A percentile compares a stretch with the other conserved stretches of the same genome.
Evolutionary conservation across 2,797 vertebrate species (phyloP).

Genomic region (Alcedo atthis): DNA sequence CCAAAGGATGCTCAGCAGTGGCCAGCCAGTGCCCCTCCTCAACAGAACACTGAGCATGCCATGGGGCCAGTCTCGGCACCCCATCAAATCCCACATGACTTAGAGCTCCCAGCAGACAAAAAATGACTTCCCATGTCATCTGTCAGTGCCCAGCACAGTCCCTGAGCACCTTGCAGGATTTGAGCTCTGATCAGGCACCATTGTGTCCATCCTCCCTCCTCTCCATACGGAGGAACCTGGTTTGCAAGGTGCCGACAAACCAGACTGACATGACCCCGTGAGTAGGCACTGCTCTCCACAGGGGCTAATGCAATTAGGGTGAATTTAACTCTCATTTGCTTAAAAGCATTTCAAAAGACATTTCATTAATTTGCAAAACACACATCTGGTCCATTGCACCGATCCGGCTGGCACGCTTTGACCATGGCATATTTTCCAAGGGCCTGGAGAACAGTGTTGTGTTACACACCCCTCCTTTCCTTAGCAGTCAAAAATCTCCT

Average conservation of each 20-base stretch:
- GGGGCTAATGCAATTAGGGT: constrained; percentile 56
- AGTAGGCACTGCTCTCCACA: neutral
- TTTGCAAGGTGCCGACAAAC: neutral
- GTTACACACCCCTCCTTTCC: neutral
- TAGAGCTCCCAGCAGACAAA: neutral
- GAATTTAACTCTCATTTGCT: constrained; percentile 70
- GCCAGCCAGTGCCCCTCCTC: accelerated
- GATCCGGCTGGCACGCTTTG: neutral
- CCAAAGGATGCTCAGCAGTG: neutral
- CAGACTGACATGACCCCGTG: neutral
- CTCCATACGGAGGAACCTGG: neutral
- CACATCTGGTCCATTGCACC: neutral
- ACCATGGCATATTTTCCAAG: neutral
- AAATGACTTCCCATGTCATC: neutral
- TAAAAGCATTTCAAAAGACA: constrained; percentile 69
- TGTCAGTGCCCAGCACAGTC: neutral
- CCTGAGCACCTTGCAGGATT: neutral
- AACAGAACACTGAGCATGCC: neutral
- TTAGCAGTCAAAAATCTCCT: neutral
- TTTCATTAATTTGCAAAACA: constrained; percentile 68
- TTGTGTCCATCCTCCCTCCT: neutral
- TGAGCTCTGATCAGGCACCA: neutral
- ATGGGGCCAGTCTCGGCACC: accelerated
- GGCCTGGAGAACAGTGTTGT: neutral
- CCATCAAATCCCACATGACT: accelerated